phyloP scores from a whole-genome alignment of 1,140 invertebrate species.

The Gerris buenoi region DNA sequence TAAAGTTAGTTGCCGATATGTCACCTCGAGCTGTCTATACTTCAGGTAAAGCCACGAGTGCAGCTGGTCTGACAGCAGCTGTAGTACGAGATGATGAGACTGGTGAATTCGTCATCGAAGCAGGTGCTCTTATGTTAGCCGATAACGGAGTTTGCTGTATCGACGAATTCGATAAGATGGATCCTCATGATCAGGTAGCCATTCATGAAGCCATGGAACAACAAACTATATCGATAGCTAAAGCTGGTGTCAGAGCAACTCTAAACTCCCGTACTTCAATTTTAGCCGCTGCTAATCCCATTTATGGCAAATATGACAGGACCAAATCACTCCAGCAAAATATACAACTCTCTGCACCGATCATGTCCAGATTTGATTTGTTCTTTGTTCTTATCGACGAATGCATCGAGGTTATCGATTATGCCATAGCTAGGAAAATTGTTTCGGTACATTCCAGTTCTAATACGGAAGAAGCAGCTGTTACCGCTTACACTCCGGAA shows the following conservation, averaged over 20 bases:
- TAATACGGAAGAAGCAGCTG: slow-evolving; percentile 46
- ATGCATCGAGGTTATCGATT: slow-evolving; percentile 62
- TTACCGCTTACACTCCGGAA: slow-evolving; percentile 64
- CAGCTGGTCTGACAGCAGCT: slow-evolving; percentile 94
- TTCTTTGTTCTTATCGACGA: slow-evolving; percentile 97
- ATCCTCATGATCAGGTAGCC: slow-evolving; percentile 89
- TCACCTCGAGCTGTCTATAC: slow-evolving; percentile 93
- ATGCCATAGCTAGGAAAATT: slow-evolving; percentile 77
- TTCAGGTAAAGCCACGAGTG: slow-evolving; percentile 93
- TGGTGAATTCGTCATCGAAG: slow-evolving; percentile 97
- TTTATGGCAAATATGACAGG: slow-evolving; percentile 90
- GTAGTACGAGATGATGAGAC: slow-evolving; percentile 96
- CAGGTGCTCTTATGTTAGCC: slow-evolving; percentile 95
- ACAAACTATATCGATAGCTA: slow-evolving; percentile 97
- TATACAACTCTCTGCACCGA: slow-evolving; percentile 81
- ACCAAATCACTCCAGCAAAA: slow-evolving; percentile 92
- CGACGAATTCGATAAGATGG: slow-evolving; percentile 99
- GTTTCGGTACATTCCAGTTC: slow-evolving; percentile 75
- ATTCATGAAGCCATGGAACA: slow-evolving; percentile 99
- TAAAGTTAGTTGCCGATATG: slow-evolving; percentile 92
- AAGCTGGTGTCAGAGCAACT: slow-evolving; percentile 93
- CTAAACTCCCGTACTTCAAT: slow-evolving; percentile 96
- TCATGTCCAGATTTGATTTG: slow-evolving; percentile 98
- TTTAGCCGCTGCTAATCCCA: slow-evolving; percentile 93
- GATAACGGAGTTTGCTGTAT: slow-evolving; percentile 99